Percentiles rank a stretch among this genome's conserved stretches.
phyloP scores from a whole-genome alignment of 2,888 invertebrate species.

The Aproaerema taeniolella region DNA sequence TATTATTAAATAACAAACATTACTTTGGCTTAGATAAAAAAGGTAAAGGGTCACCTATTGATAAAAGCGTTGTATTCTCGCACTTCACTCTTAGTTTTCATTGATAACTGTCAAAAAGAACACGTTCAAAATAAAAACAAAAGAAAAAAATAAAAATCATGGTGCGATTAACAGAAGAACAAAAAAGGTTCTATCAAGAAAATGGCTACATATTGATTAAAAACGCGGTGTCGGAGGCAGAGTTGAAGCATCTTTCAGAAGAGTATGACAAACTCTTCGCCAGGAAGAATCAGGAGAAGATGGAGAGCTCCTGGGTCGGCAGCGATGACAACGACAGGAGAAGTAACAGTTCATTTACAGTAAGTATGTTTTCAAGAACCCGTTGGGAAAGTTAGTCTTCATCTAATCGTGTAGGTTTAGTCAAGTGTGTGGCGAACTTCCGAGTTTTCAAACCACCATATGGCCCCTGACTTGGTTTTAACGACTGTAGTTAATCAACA shows the following conservation, averaged over 20 bases:
- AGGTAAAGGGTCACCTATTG: no score
- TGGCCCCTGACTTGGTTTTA: background rate
- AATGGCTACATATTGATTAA: constrained; percentile 74
- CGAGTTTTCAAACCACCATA: no score
- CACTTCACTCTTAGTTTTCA: no score
- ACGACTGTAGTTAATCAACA: background rate
- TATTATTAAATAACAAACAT: no score
- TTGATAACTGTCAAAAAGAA: no score
- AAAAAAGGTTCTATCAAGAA: constrained; percentile 66
- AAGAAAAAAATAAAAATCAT: constrained; percentile 23
- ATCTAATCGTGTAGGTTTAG: background rate
- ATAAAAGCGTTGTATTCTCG: no score
- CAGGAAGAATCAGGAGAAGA: constrained; percentile 60
- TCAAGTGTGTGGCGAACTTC: no score
- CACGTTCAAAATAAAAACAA: background rate
- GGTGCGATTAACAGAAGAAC: constrained; percentile 53
- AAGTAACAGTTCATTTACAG: constrained; percentile 37
- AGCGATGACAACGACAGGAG: constrained; percentile 47
- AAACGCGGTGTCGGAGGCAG: constrained; percentile 51
- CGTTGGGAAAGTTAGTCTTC: no score
- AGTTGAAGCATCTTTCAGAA: constrained; percentile 56
- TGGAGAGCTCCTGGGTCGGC: constrained; percentile 76
- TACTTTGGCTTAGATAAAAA: no score
- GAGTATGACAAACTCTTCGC: constrained; percentile 73
- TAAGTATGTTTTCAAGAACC: constrained; percentile 23